phyloP scores from a whole-genome alignment of 2,888 invertebrate species.

The Neoaliturus tenellus region DNA sequence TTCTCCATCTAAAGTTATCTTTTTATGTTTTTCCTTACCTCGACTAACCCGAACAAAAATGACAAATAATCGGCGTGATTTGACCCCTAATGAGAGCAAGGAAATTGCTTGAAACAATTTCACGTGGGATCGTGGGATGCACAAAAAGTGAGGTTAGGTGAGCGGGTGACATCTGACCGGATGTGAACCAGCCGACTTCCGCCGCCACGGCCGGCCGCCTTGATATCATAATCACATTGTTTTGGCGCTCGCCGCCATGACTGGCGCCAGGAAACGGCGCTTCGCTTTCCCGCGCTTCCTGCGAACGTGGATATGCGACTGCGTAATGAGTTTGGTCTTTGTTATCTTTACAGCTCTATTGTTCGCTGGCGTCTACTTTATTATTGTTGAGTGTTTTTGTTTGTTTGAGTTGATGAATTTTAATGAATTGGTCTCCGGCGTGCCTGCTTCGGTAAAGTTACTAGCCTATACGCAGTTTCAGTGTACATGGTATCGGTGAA shows the following conservation, averaged over 20 bases:
- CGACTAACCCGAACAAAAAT: not conserved
- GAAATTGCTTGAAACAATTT: slow-evolving; percentile 7
- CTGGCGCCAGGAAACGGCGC: slow-evolving; percentile 36
- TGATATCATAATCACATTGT: slow-evolving; percentile 41
- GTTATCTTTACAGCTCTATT: slow-evolving; percentile 38
- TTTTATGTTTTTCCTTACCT: not conserved
- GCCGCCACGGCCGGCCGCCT: not conserved
- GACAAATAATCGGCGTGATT: not conserved
- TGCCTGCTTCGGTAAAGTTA: too few species aligned
- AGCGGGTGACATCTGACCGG: slow-evolving; percentile 40
- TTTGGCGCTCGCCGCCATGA: slow-evolving; percentile 21
- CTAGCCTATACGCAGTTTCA: too few species aligned
- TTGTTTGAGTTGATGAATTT: not conserved
- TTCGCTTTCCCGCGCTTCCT: slow-evolving; percentile 5
- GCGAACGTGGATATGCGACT: not conserved
- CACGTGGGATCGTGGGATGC: not conserved
- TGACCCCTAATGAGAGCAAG: not conserved
- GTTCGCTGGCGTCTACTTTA: not conserved
- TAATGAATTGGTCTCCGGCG: not conserved
- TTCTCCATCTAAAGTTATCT: too few species aligned
- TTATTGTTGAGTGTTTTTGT: slow-evolving; percentile 26
- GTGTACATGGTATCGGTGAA: too few species aligned
- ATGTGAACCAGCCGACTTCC: slow-evolving; percentile 25
- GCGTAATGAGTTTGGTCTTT: slow-evolving; percentile 25
- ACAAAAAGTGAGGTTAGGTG: slow-evolving; percentile 33